Percentiles rank a stretch among this genome's conserved stretches.
Conservation (phyloP, 30 jellyfish, hydroid and myxozoan genomes). For the Hydra vulgaris region DNA sequence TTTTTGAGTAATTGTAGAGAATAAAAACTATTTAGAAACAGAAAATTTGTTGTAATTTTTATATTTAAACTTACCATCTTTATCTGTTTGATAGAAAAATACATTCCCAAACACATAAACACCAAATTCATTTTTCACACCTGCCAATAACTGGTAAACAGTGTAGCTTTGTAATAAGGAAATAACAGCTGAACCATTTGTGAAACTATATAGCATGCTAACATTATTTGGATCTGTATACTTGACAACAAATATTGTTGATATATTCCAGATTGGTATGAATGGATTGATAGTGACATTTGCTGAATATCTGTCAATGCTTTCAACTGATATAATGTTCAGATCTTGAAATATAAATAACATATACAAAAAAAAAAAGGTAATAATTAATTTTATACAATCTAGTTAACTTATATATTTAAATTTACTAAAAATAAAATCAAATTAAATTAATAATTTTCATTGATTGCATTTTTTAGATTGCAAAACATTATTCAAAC, state of each 20-base stretch:
- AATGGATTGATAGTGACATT: not conserved
- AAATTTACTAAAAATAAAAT: too few relatives aligned
- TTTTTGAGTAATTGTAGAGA: too few relatives aligned
- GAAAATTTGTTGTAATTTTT: too few relatives aligned
- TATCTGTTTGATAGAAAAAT: not conserved
- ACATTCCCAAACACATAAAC: not conserved
- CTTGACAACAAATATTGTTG: not conserved
- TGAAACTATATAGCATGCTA: not conserved
- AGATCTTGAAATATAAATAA: too few relatives aligned
- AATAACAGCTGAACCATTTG: not conserved
- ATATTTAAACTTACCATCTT: not conserved
- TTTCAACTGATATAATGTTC: not conserved
- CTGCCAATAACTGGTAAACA: not conserved
- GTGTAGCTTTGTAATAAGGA: not conserved
- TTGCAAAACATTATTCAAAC: too few relatives aligned
- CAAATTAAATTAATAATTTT: too few relatives aligned
- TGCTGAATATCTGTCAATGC: not conserved
- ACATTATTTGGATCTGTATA: not conserved
- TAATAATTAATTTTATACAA: too few relatives aligned
- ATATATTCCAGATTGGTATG: not conserved
- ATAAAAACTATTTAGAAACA: too few relatives aligned
- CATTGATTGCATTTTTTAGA: too few relatives aligned
- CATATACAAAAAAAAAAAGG: too few relatives aligned
- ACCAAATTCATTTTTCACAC: not conserved
- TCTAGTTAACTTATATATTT: too few relatives aligned